phyloP scores from a whole-genome alignment of 92 coral and sea anemone species.

The Phymanthus crucifer region DNA sequence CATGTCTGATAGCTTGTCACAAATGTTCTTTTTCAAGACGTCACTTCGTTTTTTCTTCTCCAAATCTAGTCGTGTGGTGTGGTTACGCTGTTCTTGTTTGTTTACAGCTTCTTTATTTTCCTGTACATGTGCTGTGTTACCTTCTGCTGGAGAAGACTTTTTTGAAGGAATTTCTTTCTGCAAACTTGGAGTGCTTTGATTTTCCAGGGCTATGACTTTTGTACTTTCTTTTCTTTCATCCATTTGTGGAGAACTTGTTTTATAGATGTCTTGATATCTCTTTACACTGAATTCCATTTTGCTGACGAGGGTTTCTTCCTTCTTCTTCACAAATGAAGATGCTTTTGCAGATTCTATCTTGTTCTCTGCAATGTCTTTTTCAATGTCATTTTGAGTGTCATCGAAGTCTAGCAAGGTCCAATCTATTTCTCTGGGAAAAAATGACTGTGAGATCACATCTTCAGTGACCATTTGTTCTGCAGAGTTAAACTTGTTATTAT shows the following conservation, averaged over 20 bases:
- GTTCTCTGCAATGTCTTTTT: no score
- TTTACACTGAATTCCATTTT: neutral
- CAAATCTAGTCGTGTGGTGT: neutral
- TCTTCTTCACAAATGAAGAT: neutral
- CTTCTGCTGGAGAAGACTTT: neutral
- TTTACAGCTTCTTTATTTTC: neutral
- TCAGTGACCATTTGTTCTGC: conserved; percentile 1
- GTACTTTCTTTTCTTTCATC: neutral
- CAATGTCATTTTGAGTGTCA: neutral
- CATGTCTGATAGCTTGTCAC: neutral
- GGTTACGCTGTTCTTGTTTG: neutral
- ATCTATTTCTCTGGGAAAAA: conserved; percentile 7
- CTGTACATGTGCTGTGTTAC: neutral
- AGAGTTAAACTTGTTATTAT: neutral
- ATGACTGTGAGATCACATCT: neutral
- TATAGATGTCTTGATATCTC: neutral
- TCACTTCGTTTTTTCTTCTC: conserved; percentile 5
- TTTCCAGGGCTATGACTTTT: neutral
- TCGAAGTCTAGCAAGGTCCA: conserved; percentile 23
- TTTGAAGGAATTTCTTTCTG: neutral
- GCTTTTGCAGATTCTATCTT: neutral
- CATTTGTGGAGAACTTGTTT: neutral
- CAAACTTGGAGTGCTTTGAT: neutral
- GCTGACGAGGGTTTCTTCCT: neutral
- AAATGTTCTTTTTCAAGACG: neutral